These are phyloP conservation scores for Parotocinclus haroldoi DNA, from an alignment of 2,797 vertebrate genomes.

Conservation along the genomic window DNA sequence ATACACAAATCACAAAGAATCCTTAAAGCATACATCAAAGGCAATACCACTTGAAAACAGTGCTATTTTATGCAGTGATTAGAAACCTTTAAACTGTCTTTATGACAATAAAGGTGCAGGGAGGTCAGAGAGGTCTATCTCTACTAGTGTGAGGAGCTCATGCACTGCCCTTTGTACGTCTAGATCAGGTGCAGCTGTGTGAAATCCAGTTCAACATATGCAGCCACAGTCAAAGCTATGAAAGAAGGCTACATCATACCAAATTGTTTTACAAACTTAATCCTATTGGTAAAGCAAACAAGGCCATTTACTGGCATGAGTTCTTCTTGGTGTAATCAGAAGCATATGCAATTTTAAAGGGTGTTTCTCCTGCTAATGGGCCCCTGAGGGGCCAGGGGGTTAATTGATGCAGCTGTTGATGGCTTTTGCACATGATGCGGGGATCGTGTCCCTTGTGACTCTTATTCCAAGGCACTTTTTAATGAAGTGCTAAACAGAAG, in stretches of 20 bases:
- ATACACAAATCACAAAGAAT: too few species aligned
- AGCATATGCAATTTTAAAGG: conserved; percentile 83
- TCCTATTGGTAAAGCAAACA: conserved; percentile 73
- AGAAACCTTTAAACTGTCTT: too few species aligned
- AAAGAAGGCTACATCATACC: neutral
- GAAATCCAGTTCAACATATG: neutral
- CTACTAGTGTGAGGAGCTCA: neutral
- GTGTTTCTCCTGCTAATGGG: conserved; percentile 83
- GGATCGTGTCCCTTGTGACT: conserved; percentile 81
- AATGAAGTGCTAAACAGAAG: conserved; percentile 89
- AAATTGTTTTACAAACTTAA: conserved; percentile 49
- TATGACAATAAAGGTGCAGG: neutral
- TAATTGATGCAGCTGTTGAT: conserved; percentile 96
- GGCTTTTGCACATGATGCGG: conserved; percentile 76
- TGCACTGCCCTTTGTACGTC: conserved; percentile 14
- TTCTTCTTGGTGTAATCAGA: conserved; percentile 76
- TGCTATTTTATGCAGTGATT: too few species aligned
- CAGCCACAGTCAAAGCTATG: neutral
- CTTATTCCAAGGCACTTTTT: conserved; percentile 84
- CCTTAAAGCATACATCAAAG: too few species aligned
- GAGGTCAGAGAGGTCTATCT: conserved; percentile 25
- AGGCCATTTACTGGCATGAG: conserved; percentile 72
- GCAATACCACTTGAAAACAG: too few species aligned
- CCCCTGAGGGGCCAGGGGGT: conserved; percentile 78
- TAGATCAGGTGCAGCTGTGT: conserved; percentile 1